Evolutionary conservation across 2,888 invertebrate species (phyloP).

Genomic region (Harpalus rufipes): DNA sequence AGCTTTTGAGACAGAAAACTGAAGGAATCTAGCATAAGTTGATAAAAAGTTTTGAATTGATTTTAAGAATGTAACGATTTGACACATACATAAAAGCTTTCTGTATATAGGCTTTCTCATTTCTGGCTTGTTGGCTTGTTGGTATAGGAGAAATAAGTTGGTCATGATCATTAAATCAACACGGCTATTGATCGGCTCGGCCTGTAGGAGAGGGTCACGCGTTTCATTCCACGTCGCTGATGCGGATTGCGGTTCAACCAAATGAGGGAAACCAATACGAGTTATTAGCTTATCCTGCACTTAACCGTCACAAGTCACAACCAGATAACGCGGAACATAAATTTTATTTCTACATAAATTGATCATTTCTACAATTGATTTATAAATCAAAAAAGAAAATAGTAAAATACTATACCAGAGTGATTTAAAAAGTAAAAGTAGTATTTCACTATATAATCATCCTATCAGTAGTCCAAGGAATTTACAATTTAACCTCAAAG

Average conservation of each 20-base stretch:
- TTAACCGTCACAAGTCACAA: neutral
- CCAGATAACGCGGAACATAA: neutral
- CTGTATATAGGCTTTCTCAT: neutral
- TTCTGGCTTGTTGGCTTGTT: neutral
- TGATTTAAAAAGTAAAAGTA: no score
- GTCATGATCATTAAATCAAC: slow-evolving; percentile 62
- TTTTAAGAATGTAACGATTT: no score
- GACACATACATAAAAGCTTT: no score
- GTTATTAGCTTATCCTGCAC: neutral
- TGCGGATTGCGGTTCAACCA: slow-evolving; percentile 17
- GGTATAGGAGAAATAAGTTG: slow-evolving; percentile 56
- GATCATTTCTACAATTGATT: neutral
- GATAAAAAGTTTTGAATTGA: no score
- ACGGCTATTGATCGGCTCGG: slow-evolving; percentile 53
- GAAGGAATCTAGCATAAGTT: no score
- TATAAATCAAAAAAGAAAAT: neutral
- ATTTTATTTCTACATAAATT: neutral
- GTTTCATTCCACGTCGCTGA: slow-evolving; percentile 41
- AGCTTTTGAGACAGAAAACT: no score
- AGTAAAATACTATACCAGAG: no score
- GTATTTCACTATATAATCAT: no score
- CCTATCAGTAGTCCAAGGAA: no score
- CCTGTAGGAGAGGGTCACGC: slow-evolving; percentile 26
- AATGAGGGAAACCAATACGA: slow-evolving; percentile 1
- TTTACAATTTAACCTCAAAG: no score